Percentiles rank a stretch among this genome's conserved stretches.
Conservation (phyloP, 37 sponge, comb jelly and placozoan genomes). For the Crambe crambe region DNA sequence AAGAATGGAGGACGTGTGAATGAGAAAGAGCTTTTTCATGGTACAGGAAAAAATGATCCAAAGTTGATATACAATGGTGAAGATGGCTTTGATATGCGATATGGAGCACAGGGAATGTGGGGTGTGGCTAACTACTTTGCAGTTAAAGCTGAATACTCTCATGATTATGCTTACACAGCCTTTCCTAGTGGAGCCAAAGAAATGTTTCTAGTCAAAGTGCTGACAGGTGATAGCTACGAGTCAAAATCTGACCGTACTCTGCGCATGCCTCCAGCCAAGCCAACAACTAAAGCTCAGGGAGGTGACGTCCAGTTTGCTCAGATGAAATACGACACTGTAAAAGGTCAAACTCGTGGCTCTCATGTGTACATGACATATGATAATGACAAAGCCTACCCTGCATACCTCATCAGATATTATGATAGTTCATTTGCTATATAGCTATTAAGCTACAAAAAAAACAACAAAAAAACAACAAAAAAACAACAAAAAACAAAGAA, state of each 20-base stretch:
- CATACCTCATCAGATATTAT: constrained; percentile 73
- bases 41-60: constrained; percentile 71
- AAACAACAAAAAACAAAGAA: no score
- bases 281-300: not conserved
- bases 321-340: constrained; percentile 74
- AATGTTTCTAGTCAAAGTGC: constrained; percentile 73
- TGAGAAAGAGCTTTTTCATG: constrained; percentile 79
- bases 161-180: constrained; percentile 51
- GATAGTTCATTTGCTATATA: no score
- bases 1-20: constrained; percentile 70
- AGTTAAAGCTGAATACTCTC: constrained; percentile 84
- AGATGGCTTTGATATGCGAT: constrained; percentile 86
- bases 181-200: constrained; percentile 43
- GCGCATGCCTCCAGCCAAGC: constrained; percentile 75
- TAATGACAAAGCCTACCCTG: constrained; percentile 81
- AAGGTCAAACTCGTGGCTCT: constrained; percentile 56
- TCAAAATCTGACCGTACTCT: constrained; percentile 32
- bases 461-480: no score
- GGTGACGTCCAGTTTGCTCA: no score
- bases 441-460: no score
- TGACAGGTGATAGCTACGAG: constrained; percentile 64
- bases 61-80: constrained; percentile 69
- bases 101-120: constrained; percentile 75
- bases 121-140: constrained; percentile 89
- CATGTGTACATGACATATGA: constrained; percentile 77